Evolutionary conservation across 2,888 invertebrate species (phyloP).

Genomic region (Campoletis raptor): DNA sequence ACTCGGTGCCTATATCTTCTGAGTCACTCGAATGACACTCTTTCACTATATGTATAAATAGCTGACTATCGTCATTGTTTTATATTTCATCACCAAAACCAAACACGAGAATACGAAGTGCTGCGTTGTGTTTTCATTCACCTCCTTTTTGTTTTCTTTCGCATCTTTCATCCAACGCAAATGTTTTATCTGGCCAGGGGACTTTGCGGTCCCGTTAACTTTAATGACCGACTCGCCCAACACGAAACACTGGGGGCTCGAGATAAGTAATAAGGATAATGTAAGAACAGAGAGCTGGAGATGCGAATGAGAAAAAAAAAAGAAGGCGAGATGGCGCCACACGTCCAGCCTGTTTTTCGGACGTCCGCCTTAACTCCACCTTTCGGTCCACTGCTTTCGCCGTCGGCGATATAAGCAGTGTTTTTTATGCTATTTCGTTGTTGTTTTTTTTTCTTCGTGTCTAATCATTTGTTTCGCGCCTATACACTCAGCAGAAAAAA

Average conservation of each 20-base stretch:
- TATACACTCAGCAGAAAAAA: conserved; percentile 7
- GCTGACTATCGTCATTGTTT: neutral
- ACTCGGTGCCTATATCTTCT: neutral
- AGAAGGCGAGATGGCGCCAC: conserved; percentile 71
- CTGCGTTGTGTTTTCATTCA: conserved; percentile 25
- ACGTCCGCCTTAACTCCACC: conserved; percentile 63
- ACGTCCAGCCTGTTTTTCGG: conserved; percentile 71
- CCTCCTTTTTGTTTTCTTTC: conserved; percentile 8
- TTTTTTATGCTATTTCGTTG: conserved; percentile 40
- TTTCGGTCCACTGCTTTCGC: conserved; percentile 39
- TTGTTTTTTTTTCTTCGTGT: conserved; percentile 17
- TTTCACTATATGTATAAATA: neutral
- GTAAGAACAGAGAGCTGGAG: conserved; percentile 59
- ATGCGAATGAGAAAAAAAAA: conserved; percentile 64
- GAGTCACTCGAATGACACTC: neutral
- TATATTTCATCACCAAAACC: conserved; percentile 2
- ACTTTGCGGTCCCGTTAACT: conserved; percentile 65
- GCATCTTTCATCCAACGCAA: conserved; percentile 16
- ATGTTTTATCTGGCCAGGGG: conserved; percentile 63
- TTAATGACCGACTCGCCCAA: conserved; percentile 65
- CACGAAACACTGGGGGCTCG: conserved; percentile 67
- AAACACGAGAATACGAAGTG: neutral
- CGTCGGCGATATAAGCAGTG: conserved; percentile 57
- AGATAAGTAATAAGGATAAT: conserved; percentile 72
- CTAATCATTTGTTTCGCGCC: conserved; percentile 51